Conservation (phyloP, 2,113 vertebrate genomes). For the Isurus oxyrinchus region DNA sequence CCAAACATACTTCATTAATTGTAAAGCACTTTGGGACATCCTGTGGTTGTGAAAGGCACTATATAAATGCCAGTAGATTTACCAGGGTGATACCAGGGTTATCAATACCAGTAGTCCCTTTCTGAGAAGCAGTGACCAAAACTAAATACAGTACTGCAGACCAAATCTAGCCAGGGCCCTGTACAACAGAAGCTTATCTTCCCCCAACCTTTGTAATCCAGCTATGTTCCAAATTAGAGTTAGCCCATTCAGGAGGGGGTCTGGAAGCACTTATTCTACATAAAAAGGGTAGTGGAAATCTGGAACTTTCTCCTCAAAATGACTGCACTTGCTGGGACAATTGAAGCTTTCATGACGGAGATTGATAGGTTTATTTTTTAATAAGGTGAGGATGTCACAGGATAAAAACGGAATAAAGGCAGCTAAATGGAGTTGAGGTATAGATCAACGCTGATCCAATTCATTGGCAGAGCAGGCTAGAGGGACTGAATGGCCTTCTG, state of each 20-base stretch:
- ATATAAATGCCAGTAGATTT: too few species aligned
- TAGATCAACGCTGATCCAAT: not conserved
- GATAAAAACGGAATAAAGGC: not conserved
- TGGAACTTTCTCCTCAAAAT: not conserved
- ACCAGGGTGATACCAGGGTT: too few species aligned
- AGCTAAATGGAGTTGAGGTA: not conserved
- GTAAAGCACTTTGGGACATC: too few species aligned
- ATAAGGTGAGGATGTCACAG: not conserved
- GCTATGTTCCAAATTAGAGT: not conserved
- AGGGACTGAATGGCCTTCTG: not conserved
- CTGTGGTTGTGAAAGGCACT: too few species aligned
- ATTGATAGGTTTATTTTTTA: not conserved
- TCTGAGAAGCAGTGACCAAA: not conserved
- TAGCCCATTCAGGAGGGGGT: not conserved
- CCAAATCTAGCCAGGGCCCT: not conserved
- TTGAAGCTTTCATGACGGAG: not conserved
- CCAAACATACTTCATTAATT: too few species aligned
- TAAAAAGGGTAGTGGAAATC: not conserved
- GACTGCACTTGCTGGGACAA: not conserved
- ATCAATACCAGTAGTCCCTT: not conserved
- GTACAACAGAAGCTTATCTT: not conserved
- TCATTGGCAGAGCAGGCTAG: not conserved
- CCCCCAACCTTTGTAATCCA: not conserved
- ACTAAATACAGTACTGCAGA: not conserved
- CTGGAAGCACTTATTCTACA: not conserved